Base-by-base conservation (phyloP, 2,888 invertebrate species). In the Spodoptera exigua region DNA sequence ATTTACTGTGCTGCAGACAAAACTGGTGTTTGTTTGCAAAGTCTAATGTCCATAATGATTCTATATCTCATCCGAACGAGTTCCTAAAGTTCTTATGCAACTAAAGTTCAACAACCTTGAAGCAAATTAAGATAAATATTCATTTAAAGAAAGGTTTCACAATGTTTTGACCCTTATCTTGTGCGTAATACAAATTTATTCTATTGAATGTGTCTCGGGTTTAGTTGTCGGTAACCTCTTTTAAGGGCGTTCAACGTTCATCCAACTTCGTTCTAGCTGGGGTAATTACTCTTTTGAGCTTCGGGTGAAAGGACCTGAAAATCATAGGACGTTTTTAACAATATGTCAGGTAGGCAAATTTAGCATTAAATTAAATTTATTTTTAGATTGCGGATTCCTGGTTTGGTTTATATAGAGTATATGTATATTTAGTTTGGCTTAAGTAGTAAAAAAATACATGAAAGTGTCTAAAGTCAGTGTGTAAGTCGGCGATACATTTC, bases 91-190 rank as follows among this genome's bases (percentile, higher is more conserved):
- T 27, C 27, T 27, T 27, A 39, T 55, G 51, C 47, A 52, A 11
- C 36, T 12, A 16, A 37, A 66, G 49, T 43, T 61, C 41, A 67
- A 46, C 59, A 63, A 57, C 54, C 49, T 52, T 73, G 40, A 9
- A 39, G 13, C 36, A 17, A 43, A 60, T 18, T 59, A 62, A 62
- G 55, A 72, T 68, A 54, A 70, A 75, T 70, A 67, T 66, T 55
- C 64, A 64, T 68, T 64, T 57, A 21, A 65, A 61, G 61, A 49
- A 48, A 60, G 52, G 52, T 65, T 65, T 47, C 41, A 70, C 60
- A 63, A 70, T 70, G 49, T 76, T 77, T 69, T 78, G 76, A 77
- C 71, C 70, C 72, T 75, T 76, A 72, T 72, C 68, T 56, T 48
- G 54, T 37, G 52, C 49, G 58, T 56, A 67, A 62, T 60, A 68